phyloP scores from a whole-genome alignment of 2,797 vertebrate species.

The Liparis tanakae region DNA sequence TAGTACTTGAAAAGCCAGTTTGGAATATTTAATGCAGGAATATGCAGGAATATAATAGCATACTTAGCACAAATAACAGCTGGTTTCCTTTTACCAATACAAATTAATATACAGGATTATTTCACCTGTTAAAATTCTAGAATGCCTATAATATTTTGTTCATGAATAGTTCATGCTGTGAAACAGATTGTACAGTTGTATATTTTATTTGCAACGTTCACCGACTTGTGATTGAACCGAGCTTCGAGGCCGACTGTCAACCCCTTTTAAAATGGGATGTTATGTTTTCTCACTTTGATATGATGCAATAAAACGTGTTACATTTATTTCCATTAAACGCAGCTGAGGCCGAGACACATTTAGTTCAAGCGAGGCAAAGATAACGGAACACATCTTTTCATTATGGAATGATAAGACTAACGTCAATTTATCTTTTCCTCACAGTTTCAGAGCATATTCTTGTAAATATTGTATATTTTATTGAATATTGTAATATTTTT shows the following conservation, averaged over 20 bases:
- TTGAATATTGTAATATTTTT: too few relatives aligned
- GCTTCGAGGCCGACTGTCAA: conserved; percentile 5
- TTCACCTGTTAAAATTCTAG: not conserved
- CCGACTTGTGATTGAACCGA: conserved; percentile 17
- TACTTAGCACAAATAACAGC: conserved; percentile 24
- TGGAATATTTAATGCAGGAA: conserved; percentile 1
- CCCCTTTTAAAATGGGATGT: conserved; percentile 18
- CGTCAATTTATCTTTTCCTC: not conserved
- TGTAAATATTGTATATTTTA: too few relatives aligned
- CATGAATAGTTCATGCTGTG: conserved; percentile 3
- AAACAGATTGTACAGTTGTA: conserved; percentile 3
- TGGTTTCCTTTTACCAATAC: conserved; percentile 10
- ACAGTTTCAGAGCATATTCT: not conserved
- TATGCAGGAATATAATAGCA: conserved; percentile 1
- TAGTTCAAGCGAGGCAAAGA: conserved; percentile 3
- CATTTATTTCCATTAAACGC: conserved; percentile 12
- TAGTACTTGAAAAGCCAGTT: conserved; percentile 26
- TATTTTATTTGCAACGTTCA: conserved; percentile 16
- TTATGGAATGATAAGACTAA: not conserved
- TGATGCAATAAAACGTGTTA: conserved; percentile 14
- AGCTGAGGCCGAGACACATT: not conserved
- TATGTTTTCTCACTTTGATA: conserved; percentile 20
- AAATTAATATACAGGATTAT: not conserved
- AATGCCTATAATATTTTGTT: not conserved
- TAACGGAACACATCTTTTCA: not conserved